These are phyloP conservation scores for Darevskia nairensis DNA, from an alignment of 2,797 vertebrate genomes.

Conservation along the genomic window DNA sequence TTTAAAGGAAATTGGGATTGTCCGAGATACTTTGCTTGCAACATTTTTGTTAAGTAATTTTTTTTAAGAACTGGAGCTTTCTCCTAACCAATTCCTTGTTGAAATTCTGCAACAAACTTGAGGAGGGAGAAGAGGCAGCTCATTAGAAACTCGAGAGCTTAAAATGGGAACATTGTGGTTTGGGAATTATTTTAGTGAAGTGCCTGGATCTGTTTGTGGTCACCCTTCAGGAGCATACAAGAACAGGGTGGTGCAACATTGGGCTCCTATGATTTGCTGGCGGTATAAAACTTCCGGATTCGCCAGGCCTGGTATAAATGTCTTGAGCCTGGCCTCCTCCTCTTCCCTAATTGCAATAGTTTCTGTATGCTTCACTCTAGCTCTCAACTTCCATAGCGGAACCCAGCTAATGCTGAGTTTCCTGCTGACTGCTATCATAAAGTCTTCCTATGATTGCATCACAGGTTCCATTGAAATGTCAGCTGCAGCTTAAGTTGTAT, in stretches of 20 bases:
- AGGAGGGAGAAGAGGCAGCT: neutral
- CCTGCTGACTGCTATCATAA: neutral
- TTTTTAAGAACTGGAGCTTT: neutral
- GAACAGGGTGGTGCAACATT: neutral
- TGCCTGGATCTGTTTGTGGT: neutral
- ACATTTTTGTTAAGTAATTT: neutral
- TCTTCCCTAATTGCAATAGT: neutral
- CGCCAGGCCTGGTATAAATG: neutral
- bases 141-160: neutral
- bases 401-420: neutral
- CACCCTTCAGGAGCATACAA: neutral
- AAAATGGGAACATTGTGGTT: neutral
- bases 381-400: neutral
- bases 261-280: neutral
- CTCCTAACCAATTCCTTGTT: neutral
- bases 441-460: neutral
- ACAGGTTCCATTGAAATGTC: neutral
- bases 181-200: neutral
- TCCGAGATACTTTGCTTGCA: neutral
- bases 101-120: neutral
- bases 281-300: neutral
- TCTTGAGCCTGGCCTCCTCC: neutral
- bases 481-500: neutral
- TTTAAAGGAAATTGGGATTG: neutral
- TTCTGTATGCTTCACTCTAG: neutral